Conservation (phyloP, 1,140 invertebrate species). For the Brachionus manjavacas region DNA sequence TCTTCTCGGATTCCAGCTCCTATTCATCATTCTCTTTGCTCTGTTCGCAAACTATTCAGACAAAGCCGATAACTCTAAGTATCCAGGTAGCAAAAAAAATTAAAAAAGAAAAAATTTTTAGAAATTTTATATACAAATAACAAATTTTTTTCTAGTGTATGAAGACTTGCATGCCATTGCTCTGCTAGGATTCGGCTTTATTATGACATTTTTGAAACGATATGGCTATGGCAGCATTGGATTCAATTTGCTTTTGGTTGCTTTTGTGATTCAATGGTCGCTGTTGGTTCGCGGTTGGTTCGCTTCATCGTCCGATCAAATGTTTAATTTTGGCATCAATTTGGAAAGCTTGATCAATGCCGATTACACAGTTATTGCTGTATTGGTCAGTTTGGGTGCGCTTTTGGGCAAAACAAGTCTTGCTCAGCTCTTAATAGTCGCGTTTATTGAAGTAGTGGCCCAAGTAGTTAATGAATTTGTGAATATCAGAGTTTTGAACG, state of each 20-base stretch:
- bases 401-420: conserved; percentile 78
- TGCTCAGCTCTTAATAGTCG: conserved; percentile 74
- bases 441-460: conserved; percentile 72
- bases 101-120: too few species aligned
- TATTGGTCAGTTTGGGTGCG: conserved; percentile 85
- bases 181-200: conserved; percentile 84
- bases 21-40: conserved; percentile 9
- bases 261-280: conserved; percentile 44
- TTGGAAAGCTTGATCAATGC: conserved; percentile 68
- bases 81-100: background rate
- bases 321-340: background rate
- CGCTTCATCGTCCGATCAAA: background rate
- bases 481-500: conserved; percentile 59
- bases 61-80: background rate
- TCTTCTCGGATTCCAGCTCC: background rate
- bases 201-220: conserved; percentile 83
- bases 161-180: conserved; percentile 70
- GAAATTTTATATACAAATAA: too few species aligned
- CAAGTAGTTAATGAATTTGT: conserved; percentile 71
- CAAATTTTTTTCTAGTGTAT: conserved; percentile 44
- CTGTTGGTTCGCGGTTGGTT: conserved; percentile 43
- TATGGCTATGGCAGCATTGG: conserved; percentile 62
- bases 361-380: conserved; percentile 78
- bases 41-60: background rate
- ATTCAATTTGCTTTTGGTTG: conserved; percentile 45